Conservation (phyloP, 2,113 vertebrate genomes). For the Mandrillus leucophaeus region DNA sequence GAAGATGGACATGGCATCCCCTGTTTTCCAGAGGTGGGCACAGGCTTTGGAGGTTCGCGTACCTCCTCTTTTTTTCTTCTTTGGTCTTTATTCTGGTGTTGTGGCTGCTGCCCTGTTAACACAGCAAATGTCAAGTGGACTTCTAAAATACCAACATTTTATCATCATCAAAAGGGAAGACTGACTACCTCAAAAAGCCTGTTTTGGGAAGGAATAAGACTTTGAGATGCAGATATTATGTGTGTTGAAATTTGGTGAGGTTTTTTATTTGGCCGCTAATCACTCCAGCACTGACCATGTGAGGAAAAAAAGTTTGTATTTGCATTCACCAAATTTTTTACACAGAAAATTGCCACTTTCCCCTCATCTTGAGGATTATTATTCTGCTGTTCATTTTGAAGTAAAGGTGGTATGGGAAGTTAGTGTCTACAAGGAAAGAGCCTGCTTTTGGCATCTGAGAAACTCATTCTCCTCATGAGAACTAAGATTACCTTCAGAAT, state of each 20-base stretch:
- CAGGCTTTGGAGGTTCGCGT: rapidly evolving
- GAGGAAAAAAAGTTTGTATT: neutral
- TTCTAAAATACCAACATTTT: neutral
- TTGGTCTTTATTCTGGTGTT: neutral
- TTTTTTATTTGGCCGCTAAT: neutral
- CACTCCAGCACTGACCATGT: neutral
- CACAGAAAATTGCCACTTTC: neutral
- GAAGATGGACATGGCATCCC: neutral
- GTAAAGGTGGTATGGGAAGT: neutral
- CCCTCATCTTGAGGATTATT: neutral
- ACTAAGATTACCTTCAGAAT: neutral
- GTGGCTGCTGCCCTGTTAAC: neutral
- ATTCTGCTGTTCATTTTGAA: neutral
- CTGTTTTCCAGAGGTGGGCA: neutral
- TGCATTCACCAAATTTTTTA: neutral
- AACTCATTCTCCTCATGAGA: neutral
- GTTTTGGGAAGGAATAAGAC: constrained; percentile 23
- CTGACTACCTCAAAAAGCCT: neutral
- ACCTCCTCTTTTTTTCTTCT: neutral
- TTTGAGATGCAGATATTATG: neutral
- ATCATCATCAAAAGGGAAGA: neutral
- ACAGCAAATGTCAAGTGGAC: neutral
- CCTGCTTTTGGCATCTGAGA: neutral
- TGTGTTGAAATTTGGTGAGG: neutral
- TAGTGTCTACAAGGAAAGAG: neutral